Evolutionary conservation across 2,797 vertebrate genomes (phyloP).

Genomic region (Coranthus polyacanthus): DNA sequence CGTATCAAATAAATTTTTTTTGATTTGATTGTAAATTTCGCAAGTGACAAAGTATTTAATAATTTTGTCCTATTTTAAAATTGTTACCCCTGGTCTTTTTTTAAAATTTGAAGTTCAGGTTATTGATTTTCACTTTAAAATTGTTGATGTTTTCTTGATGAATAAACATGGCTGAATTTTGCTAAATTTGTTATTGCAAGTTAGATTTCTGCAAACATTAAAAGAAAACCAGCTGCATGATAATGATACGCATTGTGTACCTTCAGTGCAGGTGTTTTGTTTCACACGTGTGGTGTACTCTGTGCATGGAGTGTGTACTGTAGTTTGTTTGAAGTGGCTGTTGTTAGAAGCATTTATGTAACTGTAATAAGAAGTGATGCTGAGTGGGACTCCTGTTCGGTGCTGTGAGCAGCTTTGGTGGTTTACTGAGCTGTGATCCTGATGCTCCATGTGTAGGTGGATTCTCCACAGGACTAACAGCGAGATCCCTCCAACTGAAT

Average conservation of each 20-base stretch:
- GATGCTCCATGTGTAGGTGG: constrained; percentile 83
- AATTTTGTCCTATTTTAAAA: not conserved
- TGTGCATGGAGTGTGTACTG: constrained; percentile 44
- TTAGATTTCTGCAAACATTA: constrained; percentile 7
- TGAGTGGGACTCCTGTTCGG: constrained; percentile 74
- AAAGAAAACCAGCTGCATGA: constrained; percentile 14
- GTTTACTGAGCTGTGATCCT: constrained; percentile 72
- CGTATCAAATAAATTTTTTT: constrained; percentile 1
- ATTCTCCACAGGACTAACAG: constrained; percentile 74
- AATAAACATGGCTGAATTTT: not conserved
- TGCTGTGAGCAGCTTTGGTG: constrained; percentile 60
- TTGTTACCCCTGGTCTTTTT: not conserved
- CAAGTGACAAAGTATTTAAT: constrained; percentile 5
- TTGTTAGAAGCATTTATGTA: constrained; percentile 79
- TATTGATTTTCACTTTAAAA: constrained; percentile 3
- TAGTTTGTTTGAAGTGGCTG: constrained; percentile 55
- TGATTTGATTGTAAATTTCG: constrained; percentile 10
- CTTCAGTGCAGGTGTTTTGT: constrained; percentile 52
- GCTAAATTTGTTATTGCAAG: not conserved
- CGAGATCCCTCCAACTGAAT: constrained; percentile 68
- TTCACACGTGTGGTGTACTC: constrained; percentile 25
- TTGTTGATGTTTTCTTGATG: not conserved
- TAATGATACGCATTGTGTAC: not conserved
- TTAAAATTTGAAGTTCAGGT: not conserved
- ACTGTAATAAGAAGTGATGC: constrained; percentile 78